A percentile compares a stretch with the other conserved stretches of the same genome.
Conservation (phyloP, 1,140 invertebrate genomes). For the Drosophila suzukii region DNA sequence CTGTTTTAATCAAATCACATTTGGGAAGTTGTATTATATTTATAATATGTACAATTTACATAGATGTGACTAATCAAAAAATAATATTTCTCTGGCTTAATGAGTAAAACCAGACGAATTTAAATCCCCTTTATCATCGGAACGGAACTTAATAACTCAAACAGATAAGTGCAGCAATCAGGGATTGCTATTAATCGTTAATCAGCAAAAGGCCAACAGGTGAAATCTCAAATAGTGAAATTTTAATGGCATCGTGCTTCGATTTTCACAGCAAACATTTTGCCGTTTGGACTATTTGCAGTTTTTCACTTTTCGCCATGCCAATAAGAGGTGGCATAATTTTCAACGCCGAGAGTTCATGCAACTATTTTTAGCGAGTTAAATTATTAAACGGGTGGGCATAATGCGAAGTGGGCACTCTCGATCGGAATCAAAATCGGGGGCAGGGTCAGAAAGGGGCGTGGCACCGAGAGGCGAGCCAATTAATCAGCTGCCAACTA, state of each 20-base stretch:
- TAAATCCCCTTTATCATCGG: not conserved
- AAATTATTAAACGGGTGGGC: slow-evolving; percentile 18
- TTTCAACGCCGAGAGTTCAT: slow-evolving; percentile 5
- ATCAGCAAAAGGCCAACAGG: not conserved
- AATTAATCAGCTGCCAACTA: slow-evolving; percentile 52
- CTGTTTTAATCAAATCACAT: too few species aligned
- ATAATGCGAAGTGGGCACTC: slow-evolving; percentile 5
- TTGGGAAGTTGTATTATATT: too few species aligned
- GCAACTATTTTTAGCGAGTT: slow-evolving; percentile 24
- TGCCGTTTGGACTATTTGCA: not conserved
- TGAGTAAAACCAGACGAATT: not conserved
- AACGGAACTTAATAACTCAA: not conserved
- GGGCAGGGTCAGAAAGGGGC: slow-evolving; percentile 17
- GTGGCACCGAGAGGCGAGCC: slow-evolving; percentile 8
- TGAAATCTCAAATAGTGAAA: not conserved
- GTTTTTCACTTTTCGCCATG: slow-evolving; percentile 2
- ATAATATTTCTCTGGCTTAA: too few species aligned
- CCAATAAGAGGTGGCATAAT: slow-evolving; percentile 13
- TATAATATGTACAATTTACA: too few species aligned
- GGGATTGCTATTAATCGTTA: not conserved
- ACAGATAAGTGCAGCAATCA: not conserved
- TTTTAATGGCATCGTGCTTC: slow-evolving; percentile 1
- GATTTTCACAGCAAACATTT: slow-evolving; percentile 2
- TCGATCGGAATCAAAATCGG: slow-evolving; percentile 20
- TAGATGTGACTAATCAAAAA: too few species aligned